A percentile compares a stretch with the other conserved stretches of the same genome.
Evolutionary conservation across 2,797 vertebrate genomes (phyloP).

Genomic region (Leptoclinus maculatus): DNA sequence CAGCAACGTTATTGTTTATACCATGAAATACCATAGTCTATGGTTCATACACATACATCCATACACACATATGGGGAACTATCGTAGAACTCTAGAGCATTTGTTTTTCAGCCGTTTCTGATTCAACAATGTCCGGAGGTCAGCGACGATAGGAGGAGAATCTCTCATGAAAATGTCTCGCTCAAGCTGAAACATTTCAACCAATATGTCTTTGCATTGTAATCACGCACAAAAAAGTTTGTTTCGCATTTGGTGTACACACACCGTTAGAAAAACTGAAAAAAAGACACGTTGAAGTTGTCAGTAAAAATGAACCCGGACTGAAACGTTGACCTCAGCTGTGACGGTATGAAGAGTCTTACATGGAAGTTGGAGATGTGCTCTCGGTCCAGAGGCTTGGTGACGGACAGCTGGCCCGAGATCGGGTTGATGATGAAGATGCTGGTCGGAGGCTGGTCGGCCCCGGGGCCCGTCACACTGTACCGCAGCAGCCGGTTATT

Average conservation of each 20-base stretch:
- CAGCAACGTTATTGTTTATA: neutral
- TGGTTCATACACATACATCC: no score
- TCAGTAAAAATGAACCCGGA: neutral
- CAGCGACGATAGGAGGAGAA: neutral
- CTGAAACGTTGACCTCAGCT: neutral
- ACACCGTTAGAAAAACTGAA: neutral
- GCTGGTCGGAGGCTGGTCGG: constrained; percentile 95
- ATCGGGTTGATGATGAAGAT: constrained; percentile 98
- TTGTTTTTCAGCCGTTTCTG: neutral
- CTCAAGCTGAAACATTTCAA: neutral
- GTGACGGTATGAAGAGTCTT: constrained; percentile 66
- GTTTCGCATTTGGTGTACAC: neutral
- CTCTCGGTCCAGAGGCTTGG: constrained; percentile 95
- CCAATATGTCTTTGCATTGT: neutral
- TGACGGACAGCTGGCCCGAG: constrained; percentile 95
- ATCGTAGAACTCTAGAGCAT: no score
- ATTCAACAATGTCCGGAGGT: neutral
- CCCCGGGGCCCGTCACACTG: constrained; percentile 96
- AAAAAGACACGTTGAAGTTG: neutral
- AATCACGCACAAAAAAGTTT: neutral
- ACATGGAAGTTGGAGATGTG: constrained; percentile 96
- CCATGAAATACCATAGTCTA: neutral
- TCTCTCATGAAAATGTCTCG: no score
- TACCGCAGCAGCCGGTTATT: constrained; percentile 93
- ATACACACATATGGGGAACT: no score